Evolutionary conservation across 2,797 vertebrate species (phyloP), one percentile per base, ranked within the genome.

Genomic region (Hydrocynus forskahlii): DNA sequence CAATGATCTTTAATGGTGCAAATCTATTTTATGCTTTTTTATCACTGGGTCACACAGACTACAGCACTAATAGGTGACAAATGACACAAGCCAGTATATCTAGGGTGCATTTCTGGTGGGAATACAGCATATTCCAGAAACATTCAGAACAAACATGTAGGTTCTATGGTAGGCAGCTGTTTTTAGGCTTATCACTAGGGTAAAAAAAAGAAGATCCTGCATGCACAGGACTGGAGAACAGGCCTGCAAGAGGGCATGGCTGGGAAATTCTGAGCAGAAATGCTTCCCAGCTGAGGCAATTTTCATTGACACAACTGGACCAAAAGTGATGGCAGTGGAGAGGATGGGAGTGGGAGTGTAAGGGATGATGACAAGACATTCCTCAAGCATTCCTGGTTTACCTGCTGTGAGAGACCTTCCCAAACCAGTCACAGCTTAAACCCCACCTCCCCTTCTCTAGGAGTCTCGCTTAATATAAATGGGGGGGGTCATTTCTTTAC

Each of bases 241-340:
- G 72, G 54, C 35, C 52, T 60, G 38, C 62, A 54, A 59, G 13
- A n/a, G 40, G 40, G 52, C 21, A 19, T 59, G n/a, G 29, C n/a
- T 63, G 16, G 16, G 12, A 62, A 57, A n/a, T 40, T 57, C 16
- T 50, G 5, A n/a, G 12, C 7, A 17, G 69, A 57, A 45, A 69
- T 75, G 57, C 57, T 48, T 62, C 25, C 7, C 35, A 81, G 55
- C 52, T 35, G 52, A 75, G 62, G 50, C 10, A 69, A 72, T 14
- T 12, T 38, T 63, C 35, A 19, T n/a, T 79, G 64, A 68, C 62
- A 76, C 13, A 29, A 76, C 48, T 63, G 75, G 66, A 54, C 62
- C 72, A n/a, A 45, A 19, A 43, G 35, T 78, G 54, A 70, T 57
- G 71, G 10, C 81, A 60, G 10, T 19, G 38, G 29, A 45, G 38